phyloP scores from a whole-genome alignment of 1,140 invertebrate species.

The Drosophila busckii region DNA sequence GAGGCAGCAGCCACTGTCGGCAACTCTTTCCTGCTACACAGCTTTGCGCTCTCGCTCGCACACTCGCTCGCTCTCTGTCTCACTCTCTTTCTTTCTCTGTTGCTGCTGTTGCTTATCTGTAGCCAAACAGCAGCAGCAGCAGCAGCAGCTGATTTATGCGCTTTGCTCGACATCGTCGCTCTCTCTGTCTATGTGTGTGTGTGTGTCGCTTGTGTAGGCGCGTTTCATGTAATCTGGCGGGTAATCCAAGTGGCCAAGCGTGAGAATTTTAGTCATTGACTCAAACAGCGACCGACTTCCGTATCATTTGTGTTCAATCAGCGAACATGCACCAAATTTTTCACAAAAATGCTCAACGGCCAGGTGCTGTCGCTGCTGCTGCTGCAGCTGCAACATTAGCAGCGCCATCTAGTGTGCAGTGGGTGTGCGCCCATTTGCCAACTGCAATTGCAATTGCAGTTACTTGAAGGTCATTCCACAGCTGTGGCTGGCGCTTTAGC shows the following conservation, averaged over 20 bases:
- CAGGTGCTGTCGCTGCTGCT: constrained; percentile 59
- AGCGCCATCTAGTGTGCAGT: constrained; percentile 33
- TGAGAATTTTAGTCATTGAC: constrained; percentile 69
- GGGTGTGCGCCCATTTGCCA: constrained; percentile 51
- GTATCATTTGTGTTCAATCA: constrained; percentile 76
- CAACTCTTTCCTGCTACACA: constrained; percentile 48
- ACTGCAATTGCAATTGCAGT: constrained; percentile 4
- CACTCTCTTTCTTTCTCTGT: constrained; percentile 17
- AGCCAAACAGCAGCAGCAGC: constrained; percentile 44
- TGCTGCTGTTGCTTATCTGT: neutral
- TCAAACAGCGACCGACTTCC: constrained; percentile 58
- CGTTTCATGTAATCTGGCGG: constrained; percentile 74
- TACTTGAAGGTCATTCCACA: constrained; percentile 42
- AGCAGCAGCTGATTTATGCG: constrained; percentile 66
- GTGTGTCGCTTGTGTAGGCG: constrained; percentile 55
- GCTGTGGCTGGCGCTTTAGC: neutral
- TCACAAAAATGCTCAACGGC: constrained; percentile 63
- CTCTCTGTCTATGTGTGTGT: constrained; percentile 3
- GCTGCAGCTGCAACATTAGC: too few species aligned
- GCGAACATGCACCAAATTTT: constrained; percentile 74
- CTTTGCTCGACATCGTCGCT: constrained; percentile 23
- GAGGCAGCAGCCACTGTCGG: constrained; percentile 42
- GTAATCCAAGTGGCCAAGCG: constrained; percentile 74
- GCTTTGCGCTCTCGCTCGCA: constrained; percentile 8
- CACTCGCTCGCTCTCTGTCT: constrained; percentile 2